Percentiles rank a stretch among this genome's conserved stretches.
Evolutionary conservation across 2,113 vertebrate genomes (phyloP).

Genomic region (Romanogobio albipinnatus): DNA sequence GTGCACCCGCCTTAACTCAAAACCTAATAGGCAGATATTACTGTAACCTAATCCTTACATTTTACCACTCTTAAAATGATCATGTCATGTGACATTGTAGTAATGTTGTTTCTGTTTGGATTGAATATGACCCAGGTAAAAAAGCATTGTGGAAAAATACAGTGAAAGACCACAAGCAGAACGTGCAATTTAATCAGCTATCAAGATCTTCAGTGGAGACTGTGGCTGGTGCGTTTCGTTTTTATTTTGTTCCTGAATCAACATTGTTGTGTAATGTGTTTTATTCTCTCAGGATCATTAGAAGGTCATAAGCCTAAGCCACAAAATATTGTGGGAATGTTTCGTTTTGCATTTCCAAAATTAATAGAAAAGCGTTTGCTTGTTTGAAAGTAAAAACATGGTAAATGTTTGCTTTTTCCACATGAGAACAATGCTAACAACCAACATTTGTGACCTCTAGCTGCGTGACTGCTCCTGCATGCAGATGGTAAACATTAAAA

Average conservation of each 20-base stretch:
- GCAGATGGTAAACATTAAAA: constrained; percentile 73
- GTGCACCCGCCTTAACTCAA: no score
- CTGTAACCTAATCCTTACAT: neutral
- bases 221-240: neutral
- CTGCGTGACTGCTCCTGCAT: constrained; percentile 47
- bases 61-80: neutral
- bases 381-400: constrained; percentile 42
- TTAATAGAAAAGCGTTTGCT: constrained; percentile 34
- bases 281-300: constrained; percentile 19
- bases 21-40: neutral
- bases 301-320: neutral
- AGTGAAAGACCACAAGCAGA: neutral
- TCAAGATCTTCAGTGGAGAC: neutral
- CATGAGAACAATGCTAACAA: constrained; percentile 45
- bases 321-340: neutral
- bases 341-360: constrained; percentile 36
- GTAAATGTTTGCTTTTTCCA: constrained; percentile 56
- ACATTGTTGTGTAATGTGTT: neutral
- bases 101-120: neutral
- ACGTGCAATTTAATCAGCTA: neutral
- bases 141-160: neutral
- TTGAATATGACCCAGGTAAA: neutral
- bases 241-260: constrained; percentile 8
- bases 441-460: constrained; percentile 47
- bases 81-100: neutral